These are phyloP conservation scores for Micrasema longulum DNA, from an alignment of 1,140 invertebrate species.

Conservation along the genomic window DNA sequence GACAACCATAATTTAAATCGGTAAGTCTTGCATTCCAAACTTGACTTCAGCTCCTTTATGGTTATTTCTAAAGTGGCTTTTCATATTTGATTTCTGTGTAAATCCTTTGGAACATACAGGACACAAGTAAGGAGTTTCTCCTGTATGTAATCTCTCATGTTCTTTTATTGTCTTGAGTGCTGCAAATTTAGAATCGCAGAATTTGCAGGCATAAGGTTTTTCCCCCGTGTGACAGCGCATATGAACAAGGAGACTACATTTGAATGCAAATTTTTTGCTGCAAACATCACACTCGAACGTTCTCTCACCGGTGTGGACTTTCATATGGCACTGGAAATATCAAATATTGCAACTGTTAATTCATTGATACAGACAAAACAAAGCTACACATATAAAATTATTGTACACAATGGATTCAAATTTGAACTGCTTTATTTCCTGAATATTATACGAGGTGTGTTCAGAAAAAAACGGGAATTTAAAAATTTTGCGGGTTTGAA, in stretches of 20 bases:
- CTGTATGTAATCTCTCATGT: constrained; percentile 73
- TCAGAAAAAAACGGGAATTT: too few species aligned
- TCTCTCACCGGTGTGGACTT: constrained; percentile 64
- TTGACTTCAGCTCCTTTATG: constrained; percentile 49
- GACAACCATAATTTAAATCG: neutral
- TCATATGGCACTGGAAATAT: constrained; percentile 57
- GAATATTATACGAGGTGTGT: too few species aligned
- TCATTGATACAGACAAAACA: neutral
- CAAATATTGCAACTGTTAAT: neutral
- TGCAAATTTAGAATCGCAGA: constrained; percentile 53
- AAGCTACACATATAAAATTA: too few species aligned
- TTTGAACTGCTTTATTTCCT: neutral
- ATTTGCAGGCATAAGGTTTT: constrained; percentile 55
- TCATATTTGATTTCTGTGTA: constrained; percentile 55
- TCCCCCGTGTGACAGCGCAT: constrained; percentile 51
- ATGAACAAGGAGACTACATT: constrained; percentile 53
- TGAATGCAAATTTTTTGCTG: constrained; percentile 57
- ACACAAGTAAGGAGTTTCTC: constrained; percentile 70
- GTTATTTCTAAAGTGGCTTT: constrained; percentile 54
- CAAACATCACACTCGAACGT: constrained; percentile 65
- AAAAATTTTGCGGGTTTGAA: too few species aligned
- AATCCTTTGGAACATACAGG: constrained; percentile 61
- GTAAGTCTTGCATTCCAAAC: neutral
- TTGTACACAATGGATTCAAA: too few species aligned
- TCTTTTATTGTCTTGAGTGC: constrained; percentile 50